Evolutionary conservation across 2,888 invertebrate genomes (phyloP).

Genomic region (Ochropleura plecta): DNA sequence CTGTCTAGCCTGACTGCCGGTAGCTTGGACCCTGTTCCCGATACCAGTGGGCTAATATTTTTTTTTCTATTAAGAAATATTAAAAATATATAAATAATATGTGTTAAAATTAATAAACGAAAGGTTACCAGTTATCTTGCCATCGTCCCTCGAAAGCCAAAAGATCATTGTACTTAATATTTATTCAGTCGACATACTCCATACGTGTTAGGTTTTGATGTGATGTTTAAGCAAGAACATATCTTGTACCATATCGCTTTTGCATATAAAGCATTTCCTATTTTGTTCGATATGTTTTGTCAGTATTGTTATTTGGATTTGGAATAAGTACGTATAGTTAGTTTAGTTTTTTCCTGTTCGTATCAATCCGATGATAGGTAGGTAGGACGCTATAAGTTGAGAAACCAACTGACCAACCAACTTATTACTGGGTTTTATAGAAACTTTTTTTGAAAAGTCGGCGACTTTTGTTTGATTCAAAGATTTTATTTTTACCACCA

Average conservation of each 20-base stretch:
- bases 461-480: too few relatives aligned
- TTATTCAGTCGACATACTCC: conserved; percentile 54
- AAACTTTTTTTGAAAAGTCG: background rate
- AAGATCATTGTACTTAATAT: conserved; percentile 37
- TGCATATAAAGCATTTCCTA: conserved; percentile 50
- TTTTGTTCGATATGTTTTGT: conserved; percentile 18
- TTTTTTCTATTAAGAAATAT: too few relatives aligned
- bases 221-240: conserved; percentile 10
- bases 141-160: background rate
- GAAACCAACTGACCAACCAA: background rate
- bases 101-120: too few relatives aligned
- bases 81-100: too few relatives aligned
- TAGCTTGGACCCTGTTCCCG: too few relatives aligned
- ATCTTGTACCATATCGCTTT: conserved; percentile 29
- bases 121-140: too few relatives aligned
- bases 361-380: background rate
- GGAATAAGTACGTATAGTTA: background rate
- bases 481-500: too few relatives aligned
- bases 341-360: background rate
- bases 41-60: too few relatives aligned
- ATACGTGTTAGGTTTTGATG: conserved; percentile 57
- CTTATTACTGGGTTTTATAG: background rate
- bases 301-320: background rate
- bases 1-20: too few relatives aligned
- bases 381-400: background rate